A percentile compares a stretch with the other conserved stretches of the same genome.
Conservation (phyloP, 2,888 invertebrate genomes). For the Cephus rjabovi region DNA sequence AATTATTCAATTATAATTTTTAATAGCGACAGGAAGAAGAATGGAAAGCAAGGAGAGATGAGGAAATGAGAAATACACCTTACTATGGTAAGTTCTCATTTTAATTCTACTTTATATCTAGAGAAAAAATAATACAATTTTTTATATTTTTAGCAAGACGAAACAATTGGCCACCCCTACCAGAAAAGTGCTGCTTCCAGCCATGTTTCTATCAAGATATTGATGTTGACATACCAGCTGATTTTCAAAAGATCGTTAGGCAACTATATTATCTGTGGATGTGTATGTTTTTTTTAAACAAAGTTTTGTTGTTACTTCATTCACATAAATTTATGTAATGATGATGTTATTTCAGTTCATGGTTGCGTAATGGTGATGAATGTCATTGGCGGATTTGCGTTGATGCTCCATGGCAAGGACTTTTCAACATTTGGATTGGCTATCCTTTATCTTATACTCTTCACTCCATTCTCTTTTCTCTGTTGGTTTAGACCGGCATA, state of each 20-base stretch:
- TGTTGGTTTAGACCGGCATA: constrained; percentile 99
- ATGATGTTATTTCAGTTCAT: constrained; percentile 80
- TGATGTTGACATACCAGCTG: constrained; percentile 96
- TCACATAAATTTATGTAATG: constrained; percentile 12
- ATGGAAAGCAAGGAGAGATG: constrained; percentile 76
- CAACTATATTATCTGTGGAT: constrained; percentile 97
- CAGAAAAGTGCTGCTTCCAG: constrained; percentile 91
- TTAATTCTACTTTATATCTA: background rate
- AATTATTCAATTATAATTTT: constrained; percentile 31
- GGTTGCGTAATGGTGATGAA: constrained; percentile 87
- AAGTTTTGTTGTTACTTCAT: background rate
- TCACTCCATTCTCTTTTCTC: constrained; percentile 96
- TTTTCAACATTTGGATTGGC: constrained; percentile 87
- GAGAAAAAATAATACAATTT: background rate
- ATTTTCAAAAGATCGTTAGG: constrained; percentile 96
- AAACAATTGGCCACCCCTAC: constrained; percentile 99
- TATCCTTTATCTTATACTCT: constrained; percentile 88
- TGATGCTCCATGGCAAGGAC: constrained; percentile 74
- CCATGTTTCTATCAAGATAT: constrained; percentile 99
- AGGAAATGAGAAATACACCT: constrained; percentile 66
- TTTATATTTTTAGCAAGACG: constrained; percentile 71
- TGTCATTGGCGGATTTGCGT: constrained; percentile 85
- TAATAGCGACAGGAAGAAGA: constrained; percentile 92
- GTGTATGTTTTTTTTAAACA: constrained; percentile 77
- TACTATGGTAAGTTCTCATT: constrained; percentile 64